phyloP scores from a whole-genome alignment of 2,113 vertebrate species.

The Echinops telfairi region DNA sequence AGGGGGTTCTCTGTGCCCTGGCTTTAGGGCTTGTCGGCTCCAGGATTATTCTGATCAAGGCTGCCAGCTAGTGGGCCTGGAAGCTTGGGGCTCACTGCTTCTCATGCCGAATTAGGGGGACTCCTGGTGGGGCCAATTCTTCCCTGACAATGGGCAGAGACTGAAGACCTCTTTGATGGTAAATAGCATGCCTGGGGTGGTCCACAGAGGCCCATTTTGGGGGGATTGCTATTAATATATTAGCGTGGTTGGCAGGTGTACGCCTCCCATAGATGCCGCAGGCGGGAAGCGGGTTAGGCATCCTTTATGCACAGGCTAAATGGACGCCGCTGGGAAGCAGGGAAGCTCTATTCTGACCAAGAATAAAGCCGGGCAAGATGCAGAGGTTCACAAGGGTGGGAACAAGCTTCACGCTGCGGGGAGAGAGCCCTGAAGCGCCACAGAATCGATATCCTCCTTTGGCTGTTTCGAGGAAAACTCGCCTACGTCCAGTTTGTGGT shows the following conservation, averaged over 20 bases:
- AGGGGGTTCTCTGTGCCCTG: not conserved
- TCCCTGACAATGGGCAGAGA: not conserved
- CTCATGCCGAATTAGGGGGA: not conserved
- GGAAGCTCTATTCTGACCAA: not conserved
- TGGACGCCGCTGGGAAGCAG: not conserved
- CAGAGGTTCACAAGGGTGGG: not conserved
- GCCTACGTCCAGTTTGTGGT: not conserved
- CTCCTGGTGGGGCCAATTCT: not conserved
- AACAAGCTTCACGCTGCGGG: not conserved
- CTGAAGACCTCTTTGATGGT: not conserved
- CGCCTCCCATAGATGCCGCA: slow-evolving; percentile 47
- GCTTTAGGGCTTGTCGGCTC: not conserved
- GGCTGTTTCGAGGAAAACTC: not conserved
- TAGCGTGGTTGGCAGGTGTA: not conserved
- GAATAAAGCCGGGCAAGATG: no score
- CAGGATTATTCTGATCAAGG: not conserved
- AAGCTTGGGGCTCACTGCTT: not conserved
- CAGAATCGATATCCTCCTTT: not conserved
- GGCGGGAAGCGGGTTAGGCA: slow-evolving; percentile 17
- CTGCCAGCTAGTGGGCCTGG: no score
- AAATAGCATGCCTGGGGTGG: not conserved
- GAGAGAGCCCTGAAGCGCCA: not conserved
- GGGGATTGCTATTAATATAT: slow-evolving; percentile 12
- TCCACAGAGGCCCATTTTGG: not conserved
- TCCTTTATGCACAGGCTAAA: not conserved